Conservation (phyloP, 1,140 invertebrate genomes). For the Tetramorium parvispinum region DNA sequence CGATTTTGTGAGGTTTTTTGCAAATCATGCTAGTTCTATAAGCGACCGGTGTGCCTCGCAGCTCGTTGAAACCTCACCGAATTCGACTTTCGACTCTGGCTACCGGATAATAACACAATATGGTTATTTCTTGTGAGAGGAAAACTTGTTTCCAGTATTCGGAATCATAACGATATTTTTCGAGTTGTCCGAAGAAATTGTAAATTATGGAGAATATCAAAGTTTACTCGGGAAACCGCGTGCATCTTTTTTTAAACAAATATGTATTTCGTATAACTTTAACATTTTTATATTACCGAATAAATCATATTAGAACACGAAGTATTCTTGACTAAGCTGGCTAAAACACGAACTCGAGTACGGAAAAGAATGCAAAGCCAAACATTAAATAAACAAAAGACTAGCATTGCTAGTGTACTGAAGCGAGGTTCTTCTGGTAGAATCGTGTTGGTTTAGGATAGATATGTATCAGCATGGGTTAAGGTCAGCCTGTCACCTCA, state of each 20-base stretch:
- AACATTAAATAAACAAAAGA: constrained; percentile 75
- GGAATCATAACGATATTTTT: constrained; percentile 8
- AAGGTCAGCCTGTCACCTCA: constrained; percentile 83
- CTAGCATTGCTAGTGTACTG: constrained; percentile 47
- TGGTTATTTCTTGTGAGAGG: background rate
- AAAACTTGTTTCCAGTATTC: constrained; percentile 13
- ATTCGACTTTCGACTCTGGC: constrained; percentile 56
- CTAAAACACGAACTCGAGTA: constrained; percentile 60
- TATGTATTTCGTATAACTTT: background rate
- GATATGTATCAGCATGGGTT: constrained; percentile 83
- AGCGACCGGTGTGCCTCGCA: background rate
- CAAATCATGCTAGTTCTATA: constrained; percentile 73
- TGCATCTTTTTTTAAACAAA: constrained; percentile 6
- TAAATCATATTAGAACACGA: constrained; percentile 10
- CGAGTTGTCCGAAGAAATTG: background rate
- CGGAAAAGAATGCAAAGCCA: constrained; percentile 75
- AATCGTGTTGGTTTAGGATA: constrained; percentile 85
- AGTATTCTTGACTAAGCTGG: constrained; percentile 22
- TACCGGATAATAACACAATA: constrained; percentile 54
- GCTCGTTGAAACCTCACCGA: constrained; percentile 40
- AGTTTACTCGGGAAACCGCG: background rate
- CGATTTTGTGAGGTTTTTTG: constrained; percentile 65
- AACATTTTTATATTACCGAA: constrained; percentile 16
- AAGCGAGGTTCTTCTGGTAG: constrained; percentile 49
- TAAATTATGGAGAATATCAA: background rate